Evolutionary conservation across 2,113 vertebrate genomes (phyloP).

Genomic region (Hirundichthys speculiger): DNA sequence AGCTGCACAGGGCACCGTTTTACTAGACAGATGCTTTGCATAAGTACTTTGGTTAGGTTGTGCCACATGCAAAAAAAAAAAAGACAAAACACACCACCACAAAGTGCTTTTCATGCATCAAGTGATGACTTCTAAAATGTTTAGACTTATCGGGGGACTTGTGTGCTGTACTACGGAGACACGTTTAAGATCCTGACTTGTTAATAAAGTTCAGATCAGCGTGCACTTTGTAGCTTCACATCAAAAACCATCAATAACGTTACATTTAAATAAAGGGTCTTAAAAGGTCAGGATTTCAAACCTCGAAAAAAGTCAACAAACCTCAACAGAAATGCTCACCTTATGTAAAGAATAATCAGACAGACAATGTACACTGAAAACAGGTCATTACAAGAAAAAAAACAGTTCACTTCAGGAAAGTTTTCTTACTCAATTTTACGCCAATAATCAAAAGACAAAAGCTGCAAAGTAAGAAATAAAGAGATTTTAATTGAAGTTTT

Average conservation of each 20-base stretch:
- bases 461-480: slow-evolving; percentile 53
- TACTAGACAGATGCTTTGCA: slow-evolving; percentile 57
- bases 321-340: slow-evolving; percentile 58
- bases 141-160: background rate
- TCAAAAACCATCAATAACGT: too few species aligned
- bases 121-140: slow-evolving; percentile 35
- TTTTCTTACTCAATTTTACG: too few species aligned
- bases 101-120: slow-evolving; percentile 49
- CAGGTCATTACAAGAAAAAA: background rate
- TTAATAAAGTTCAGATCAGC: too few species aligned
- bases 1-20: slow-evolving; percentile 5
- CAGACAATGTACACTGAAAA: background rate
- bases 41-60: slow-evolving; percentile 54
- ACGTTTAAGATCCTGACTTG: background rate
- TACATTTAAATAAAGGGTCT: background rate
- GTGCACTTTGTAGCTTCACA: too few species aligned
- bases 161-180: slow-evolving; percentile 1
- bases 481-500: slow-evolving; percentile 52
- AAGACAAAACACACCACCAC: slow-evolving; percentile 24
- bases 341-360: slow-evolving; percentile 39
- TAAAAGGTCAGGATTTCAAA: slow-evolving; percentile 17
- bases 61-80: slow-evolving; percentile 68
- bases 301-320: slow-evolving; percentile 46
- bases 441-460: slow-evolving; percentile 11
- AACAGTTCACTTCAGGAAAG: too few species aligned